Evolutionary conservation across 2,113 vertebrate species (phyloP).

Genomic region (Indri indri): DNA sequence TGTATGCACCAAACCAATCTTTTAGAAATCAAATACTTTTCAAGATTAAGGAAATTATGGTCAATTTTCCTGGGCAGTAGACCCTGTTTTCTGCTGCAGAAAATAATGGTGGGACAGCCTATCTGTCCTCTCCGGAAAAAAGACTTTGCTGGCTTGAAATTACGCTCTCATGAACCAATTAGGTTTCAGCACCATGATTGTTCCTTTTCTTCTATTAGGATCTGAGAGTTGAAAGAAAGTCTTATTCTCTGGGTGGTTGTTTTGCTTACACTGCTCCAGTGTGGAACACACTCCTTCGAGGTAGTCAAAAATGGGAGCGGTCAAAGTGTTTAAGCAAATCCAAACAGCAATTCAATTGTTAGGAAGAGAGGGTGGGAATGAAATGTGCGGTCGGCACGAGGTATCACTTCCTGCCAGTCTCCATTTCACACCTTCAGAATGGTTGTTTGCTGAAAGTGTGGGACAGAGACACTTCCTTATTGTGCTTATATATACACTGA

Average conservation of each 20-base stretch:
- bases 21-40: conserved; percentile 31
- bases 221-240: background rate
- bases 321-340: conserved; percentile 4
- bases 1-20: background rate
- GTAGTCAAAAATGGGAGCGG: background rate
- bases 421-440: conserved; percentile 38
- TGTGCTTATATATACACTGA: background rate
- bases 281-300: background rate
- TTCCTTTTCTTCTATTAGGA: background rate
- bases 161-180: background rate
- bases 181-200: background rate
- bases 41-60: background rate
- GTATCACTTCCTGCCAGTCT: background rate
- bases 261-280: background rate
- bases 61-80: background rate
- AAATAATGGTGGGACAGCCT: background rate
- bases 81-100: background rate
- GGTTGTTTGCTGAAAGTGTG: conserved; percentile 1
- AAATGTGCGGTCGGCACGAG: background rate
- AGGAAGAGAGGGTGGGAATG: background rate
- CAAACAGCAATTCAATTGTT: background rate
- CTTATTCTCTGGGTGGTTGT: background rate
- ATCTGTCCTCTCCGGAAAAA: background rate
- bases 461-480: background rate
- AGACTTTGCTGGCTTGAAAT: background rate